Percentiles rank a stretch among this genome's conserved stretches.
Conservation (phyloP, 1,140 invertebrate species). For the Laodelphax striatellus region DNA sequence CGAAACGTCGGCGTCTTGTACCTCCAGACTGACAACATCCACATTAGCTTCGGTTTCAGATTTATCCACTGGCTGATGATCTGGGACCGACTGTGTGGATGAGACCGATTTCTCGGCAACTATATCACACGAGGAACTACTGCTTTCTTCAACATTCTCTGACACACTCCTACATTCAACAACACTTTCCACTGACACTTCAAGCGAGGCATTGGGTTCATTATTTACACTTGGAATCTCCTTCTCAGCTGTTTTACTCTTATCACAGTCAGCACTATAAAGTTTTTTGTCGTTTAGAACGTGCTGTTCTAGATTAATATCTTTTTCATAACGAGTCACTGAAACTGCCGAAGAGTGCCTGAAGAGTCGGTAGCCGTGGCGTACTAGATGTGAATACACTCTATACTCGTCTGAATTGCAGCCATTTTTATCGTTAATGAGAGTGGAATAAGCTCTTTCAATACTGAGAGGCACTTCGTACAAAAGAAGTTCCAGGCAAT, state of each 20-base stretch:
- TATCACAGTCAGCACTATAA: background rate
- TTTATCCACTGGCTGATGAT: too few relatives aligned
- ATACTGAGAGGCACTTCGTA: conserved; percentile 42
- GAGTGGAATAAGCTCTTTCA: conserved; percentile 45
- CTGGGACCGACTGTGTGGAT: too few relatives aligned
- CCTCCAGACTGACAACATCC: background rate
- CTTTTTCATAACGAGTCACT: conserved; percentile 25
- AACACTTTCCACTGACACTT: too few relatives aligned
- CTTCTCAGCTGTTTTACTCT: too few relatives aligned
- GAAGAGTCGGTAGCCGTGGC: conserved; percentile 37
- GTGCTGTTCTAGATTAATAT: conserved; percentile 9
- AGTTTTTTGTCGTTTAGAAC: background rate
- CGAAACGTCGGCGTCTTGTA: background rate
- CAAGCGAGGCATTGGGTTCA: too few relatives aligned
- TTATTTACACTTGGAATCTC: too few relatives aligned
- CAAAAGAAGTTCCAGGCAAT: conserved; percentile 40
- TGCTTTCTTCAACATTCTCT: too few relatives aligned
- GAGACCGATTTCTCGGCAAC: too few relatives aligned
- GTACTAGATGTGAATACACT: conserved; percentile 46
- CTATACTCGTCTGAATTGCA: conserved; percentile 42
- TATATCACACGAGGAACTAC: too few relatives aligned
- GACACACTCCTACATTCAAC: too few relatives aligned
- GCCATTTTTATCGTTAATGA: conserved; percentile 35
- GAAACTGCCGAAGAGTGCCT: conserved; percentile 16
- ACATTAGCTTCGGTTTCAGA: background rate